Percentiles rank a stretch among this genome's conserved stretches.
Conservation (phyloP, 2,888 invertebrate species). For the Andrena camellia region DNA sequence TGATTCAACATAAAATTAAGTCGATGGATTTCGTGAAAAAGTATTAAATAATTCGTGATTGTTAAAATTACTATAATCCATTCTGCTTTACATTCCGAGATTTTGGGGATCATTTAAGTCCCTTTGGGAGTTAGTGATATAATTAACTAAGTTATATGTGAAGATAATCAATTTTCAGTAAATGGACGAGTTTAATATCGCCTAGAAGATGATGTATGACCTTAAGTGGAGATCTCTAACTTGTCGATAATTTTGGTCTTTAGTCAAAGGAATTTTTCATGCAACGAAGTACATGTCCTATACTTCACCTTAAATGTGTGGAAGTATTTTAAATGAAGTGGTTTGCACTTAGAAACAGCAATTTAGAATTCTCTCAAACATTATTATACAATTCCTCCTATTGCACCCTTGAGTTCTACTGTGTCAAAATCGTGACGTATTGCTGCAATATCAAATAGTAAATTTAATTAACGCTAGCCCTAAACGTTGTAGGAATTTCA, state of each 20-base stretch:
- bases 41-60: neutral
- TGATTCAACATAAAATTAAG: neutral
- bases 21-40: no score
- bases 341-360: neutral
- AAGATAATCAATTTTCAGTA: constrained; percentile 32
- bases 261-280: neutral
- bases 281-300: no score
- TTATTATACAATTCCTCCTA: no score
- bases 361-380: neutral
- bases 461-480: constrained; percentile 26
- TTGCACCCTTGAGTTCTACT: neutral
- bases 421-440: constrained; percentile 4
- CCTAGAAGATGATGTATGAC: neutral
- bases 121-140: constrained; percentile 8
- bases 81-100: neutral
- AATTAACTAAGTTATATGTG: constrained; percentile 17
- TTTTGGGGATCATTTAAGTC: neutral
- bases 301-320: neutral
- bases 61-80: constrained; percentile 1
- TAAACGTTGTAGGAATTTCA: constrained; percentile 11
- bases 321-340: neutral
- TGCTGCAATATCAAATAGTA: constrained; percentile 19
- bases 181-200: constrained; percentile 11
- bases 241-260: neutral
- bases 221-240: no score